Evolutionary conservation across 2,797 vertebrate species (phyloP).

Genomic region (Florisuga fusca): DNA sequence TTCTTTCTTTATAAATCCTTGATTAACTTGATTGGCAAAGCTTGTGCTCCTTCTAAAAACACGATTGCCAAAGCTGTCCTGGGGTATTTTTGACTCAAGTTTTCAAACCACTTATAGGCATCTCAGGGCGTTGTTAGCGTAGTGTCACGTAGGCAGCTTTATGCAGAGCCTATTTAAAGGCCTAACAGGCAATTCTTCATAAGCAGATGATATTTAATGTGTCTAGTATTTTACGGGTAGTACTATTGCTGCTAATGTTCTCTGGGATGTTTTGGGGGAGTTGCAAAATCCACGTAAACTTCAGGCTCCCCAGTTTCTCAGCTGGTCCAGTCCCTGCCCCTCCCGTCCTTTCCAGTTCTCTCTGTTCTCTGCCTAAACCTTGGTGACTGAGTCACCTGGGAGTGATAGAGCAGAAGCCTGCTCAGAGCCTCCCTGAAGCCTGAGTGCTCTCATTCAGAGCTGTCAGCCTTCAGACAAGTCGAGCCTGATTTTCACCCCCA

Average conservation of each 20-base stretch:
- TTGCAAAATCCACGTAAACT: neutral
- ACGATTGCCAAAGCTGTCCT: neutral
- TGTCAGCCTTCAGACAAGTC: neutral
- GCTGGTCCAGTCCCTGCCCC: neutral
- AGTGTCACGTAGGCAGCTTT: conserved; percentile 12
- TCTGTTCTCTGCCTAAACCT: neutral
- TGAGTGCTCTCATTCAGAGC: neutral
- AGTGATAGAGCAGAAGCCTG: neutral
- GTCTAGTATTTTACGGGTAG: neutral
- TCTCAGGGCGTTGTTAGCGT: neutral
- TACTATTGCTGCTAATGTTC: neutral
- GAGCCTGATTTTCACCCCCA: neutral
- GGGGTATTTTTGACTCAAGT: conserved; percentile 5
- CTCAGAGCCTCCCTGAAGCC: neutral
- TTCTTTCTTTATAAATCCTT: neutral
- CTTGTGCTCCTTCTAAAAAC: conserved; percentile 34
- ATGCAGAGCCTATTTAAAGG: neutral
- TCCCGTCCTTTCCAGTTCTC: rapidly evolving
- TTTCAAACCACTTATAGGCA: neutral
- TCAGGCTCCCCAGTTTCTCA: neutral
- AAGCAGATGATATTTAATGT: neutral
- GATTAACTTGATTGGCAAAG: conserved; percentile 44
- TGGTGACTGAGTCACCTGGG: neutral
- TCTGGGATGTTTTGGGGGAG: neutral
- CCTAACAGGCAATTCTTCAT: neutral